These are phyloP conservation scores for Trachelipus rathkii DNA, from an alignment of 1,140 invertebrate species.

Conservation along the genomic window DNA sequence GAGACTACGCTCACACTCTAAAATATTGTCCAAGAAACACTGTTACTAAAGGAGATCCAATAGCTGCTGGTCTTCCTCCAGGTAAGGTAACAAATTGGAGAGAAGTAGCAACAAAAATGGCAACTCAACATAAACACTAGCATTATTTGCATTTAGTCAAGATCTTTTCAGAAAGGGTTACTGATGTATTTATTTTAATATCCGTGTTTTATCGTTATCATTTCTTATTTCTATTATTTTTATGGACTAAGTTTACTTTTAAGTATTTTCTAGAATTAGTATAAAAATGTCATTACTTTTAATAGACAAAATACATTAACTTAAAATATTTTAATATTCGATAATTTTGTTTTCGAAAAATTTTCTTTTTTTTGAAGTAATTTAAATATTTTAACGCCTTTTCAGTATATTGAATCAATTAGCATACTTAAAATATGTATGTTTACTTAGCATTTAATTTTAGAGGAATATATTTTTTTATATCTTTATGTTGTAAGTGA, in stretches of 20 bases:
- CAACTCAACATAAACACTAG: background rate
- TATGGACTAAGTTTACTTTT: background rate
- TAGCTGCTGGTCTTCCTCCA: slow-evolving; percentile 41
- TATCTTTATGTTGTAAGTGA: too few species aligned
- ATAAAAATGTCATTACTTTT: background rate
- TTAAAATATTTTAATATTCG: background rate
- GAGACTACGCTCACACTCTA: slow-evolving; percentile 69
- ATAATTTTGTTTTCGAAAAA: slow-evolving; percentile 1
- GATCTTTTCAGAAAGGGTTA: too few species aligned
- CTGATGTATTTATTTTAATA: too few species aligned
- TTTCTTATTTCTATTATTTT: slow-evolving; percentile 1
- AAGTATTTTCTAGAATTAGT: background rate
- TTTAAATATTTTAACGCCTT: background rate
- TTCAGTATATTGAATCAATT: too few species aligned
- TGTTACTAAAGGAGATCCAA: slow-evolving; percentile 41
- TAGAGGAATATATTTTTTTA: too few species aligned
- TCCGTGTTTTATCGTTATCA: background rate
- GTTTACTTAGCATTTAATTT: too few species aligned
- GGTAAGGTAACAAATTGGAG: slow-evolving; percentile 45
- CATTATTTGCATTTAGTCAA: background rate
- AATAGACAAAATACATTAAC: background rate
- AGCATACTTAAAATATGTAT: too few species aligned
- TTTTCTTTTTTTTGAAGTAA: slow-evolving; percentile 6
- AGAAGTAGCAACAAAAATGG: slow-evolving; percentile 38
- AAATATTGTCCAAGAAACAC: slow-evolving; percentile 63